Percentiles rank a stretch among this genome's conserved stretches.
These are phyloP conservation scores for Melipona quadrifasciata DNA, from an alignment of 1,140 invertebrate species.

Conservation along the genomic window DNA sequence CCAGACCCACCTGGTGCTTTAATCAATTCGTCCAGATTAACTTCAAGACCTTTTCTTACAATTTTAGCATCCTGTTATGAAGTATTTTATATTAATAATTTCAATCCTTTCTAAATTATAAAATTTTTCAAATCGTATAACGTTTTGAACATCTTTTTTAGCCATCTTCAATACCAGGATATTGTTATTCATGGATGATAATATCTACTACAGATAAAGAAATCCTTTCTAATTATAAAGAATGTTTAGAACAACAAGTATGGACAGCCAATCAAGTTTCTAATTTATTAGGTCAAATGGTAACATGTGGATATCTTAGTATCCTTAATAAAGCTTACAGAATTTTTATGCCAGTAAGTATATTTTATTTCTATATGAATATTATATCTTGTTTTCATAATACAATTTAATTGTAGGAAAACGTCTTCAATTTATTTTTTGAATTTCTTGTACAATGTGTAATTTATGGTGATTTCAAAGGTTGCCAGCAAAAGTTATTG, in stretches of 20 bases:
- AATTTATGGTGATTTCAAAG: constrained; percentile 71
- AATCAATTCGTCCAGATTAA: constrained; percentile 82
- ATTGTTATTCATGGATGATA: constrained; percentile 85
- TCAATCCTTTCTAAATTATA: background rate
- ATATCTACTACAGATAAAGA: constrained; percentile 78
- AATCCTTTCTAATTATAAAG: constrained; percentile 76
- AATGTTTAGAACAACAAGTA: constrained; percentile 73
- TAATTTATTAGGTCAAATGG: constrained; percentile 81
- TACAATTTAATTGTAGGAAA: constrained; percentile 31
- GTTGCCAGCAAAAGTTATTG: constrained; percentile 64
- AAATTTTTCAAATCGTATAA: background rate
- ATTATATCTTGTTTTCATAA: constrained; percentile 50
- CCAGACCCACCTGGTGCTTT: constrained; percentile 86
- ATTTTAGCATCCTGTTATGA: constrained; percentile 87
- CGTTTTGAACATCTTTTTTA: constrained; percentile 64
- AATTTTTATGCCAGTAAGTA: constrained; percentile 85
- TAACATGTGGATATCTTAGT: constrained; percentile 81
- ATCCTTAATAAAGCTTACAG: constrained; percentile 83
- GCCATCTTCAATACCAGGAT: constrained; percentile 85
- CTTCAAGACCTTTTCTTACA: constrained; percentile 83
- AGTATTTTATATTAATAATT: constrained; percentile 73
- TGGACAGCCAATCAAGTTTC: constrained; percentile 78
- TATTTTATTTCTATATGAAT: constrained; percentile 40
- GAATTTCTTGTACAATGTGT: constrained; percentile 78
- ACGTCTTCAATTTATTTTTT: constrained; percentile 27